These are phyloP conservation scores for Papilio xuthus DNA, from an alignment of 1,140 invertebrate species.

Conservation along the genomic window DNA sequence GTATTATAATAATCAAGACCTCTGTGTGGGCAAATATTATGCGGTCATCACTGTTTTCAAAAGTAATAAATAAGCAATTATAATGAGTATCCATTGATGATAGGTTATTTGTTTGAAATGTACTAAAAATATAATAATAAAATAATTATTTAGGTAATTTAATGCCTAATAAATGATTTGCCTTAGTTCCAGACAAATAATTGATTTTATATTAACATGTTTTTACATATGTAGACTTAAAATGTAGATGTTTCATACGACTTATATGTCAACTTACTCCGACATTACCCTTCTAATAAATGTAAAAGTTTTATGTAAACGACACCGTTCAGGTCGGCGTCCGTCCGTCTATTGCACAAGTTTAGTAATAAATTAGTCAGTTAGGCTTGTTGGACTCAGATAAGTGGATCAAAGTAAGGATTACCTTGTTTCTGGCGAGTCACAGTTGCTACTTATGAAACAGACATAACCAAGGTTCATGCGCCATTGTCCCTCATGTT, in stretches of 20 bases:
- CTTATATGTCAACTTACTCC: conserved; percentile 1
- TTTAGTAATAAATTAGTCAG: conserved; percentile 62
- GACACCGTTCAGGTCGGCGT: conserved; percentile 47
- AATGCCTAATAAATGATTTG: no score
- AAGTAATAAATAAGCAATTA: background rate
- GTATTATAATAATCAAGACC: background rate
- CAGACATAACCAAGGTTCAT: conserved; percentile 34
- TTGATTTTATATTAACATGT: no score
- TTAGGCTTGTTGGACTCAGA: conserved; percentile 48
- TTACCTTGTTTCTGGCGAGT: conserved; percentile 49
- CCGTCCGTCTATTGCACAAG: conserved; percentile 57
- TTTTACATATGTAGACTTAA: background rate
- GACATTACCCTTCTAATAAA: conserved; percentile 43
- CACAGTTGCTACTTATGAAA: conserved; percentile 42
- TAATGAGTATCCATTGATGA: no score
- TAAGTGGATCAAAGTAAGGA: conserved; percentile 57
- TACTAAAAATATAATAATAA: no score
- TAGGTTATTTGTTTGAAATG: no score
- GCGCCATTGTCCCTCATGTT: background rate
- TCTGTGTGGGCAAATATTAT: background rate
- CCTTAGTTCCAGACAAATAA: no score
- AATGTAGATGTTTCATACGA: background rate
- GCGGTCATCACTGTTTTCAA: background rate
- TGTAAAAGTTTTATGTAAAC: conserved; percentile 65
- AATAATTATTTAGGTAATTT: no score